A percentile compares a stretch with the other conserved stretches of the same genome.
Evolutionary conservation across 1,140 invertebrate genomes (phyloP).

Genomic region (Episyrphus balteatus): DNA sequence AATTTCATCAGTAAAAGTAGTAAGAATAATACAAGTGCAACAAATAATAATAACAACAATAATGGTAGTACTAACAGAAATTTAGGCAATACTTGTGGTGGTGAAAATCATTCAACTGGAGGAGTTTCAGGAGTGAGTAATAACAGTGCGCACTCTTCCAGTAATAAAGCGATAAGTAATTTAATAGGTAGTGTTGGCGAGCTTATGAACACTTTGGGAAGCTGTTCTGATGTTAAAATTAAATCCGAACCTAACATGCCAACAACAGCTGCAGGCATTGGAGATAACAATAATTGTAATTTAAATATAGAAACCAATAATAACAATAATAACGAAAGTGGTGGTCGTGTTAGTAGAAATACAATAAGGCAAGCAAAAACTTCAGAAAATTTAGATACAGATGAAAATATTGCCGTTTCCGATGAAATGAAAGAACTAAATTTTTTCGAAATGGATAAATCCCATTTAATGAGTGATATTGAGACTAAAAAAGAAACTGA

Average conservation of each 20-base stretch:
- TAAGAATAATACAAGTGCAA: conserved; percentile 42
- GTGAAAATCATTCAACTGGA: background rate
- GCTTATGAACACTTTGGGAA: background rate
- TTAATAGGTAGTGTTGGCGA: background rate
- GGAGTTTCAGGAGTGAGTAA: background rate
- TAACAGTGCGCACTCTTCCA: too few relatives aligned
- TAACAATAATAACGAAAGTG: background rate
- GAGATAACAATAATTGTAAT: conserved; percentile 15
- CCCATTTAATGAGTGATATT: background rate
- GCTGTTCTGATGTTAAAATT: conserved; percentile 22
- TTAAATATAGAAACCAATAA: background rate
- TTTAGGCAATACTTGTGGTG: too few relatives aligned
- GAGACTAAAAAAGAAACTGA: conserved; percentile 31
- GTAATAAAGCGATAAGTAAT: background rate
- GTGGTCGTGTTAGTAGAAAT: background rate
- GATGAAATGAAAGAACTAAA: background rate
- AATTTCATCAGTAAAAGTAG: conserved; percentile 45
- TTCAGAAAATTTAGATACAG: background rate
- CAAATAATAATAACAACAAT: conserved; percentile 38
- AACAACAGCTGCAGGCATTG: conserved; percentile 5
- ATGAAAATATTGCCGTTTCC: background rate
- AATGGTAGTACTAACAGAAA: conserved; percentile 7
- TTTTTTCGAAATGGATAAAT: background rate
- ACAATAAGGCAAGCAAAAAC: background rate
- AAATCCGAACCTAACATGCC: conserved; percentile 24